Conservation (phyloP, 2,888 invertebrate species). For the Xestia rhomboidea region DNA sequence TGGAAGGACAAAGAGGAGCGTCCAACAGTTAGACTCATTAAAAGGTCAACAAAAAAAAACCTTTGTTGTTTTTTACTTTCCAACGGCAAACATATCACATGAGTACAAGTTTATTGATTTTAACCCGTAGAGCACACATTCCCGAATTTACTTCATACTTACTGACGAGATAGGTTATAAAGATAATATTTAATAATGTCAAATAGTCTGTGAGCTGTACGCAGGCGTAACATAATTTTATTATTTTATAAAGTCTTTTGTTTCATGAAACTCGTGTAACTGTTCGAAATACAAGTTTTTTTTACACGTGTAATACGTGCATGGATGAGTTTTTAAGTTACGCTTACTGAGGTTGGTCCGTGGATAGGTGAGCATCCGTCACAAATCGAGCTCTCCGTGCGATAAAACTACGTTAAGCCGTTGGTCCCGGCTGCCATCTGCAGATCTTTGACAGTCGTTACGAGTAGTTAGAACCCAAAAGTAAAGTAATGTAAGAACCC, state of each 20-base stretch:
- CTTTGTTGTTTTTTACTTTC: background rate
- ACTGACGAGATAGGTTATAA: background rate
- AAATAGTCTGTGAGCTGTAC: background rate
- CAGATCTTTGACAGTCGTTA: too few species aligned
- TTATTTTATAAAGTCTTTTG: background rate
- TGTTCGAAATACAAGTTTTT: background rate
- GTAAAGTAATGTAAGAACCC: background rate
- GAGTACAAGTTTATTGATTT: background rate
- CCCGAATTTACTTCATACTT: background rate
- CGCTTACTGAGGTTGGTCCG: background rate
- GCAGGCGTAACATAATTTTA: background rate
- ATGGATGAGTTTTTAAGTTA: background rate
- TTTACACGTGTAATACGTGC: background rate
- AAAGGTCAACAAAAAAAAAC: background rate
- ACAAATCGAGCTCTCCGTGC: background rate
- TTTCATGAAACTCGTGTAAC: background rate
- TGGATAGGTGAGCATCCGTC: background rate
- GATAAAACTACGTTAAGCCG: background rate
- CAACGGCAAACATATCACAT: background rate
- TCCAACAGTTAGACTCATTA: background rate
- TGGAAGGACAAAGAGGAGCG: background rate
- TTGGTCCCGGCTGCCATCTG: too few species aligned
- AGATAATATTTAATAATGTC: too few species aligned
- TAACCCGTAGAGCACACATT: background rate
- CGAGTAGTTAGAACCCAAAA: background rate